A percentile compares a stretch with the other conserved stretches of the same genome.
These are phyloP conservation scores for Drosophila neoperkinsi DNA, from an alignment of 2,888 invertebrate genomes.

Conservation along the genomic window DNA sequence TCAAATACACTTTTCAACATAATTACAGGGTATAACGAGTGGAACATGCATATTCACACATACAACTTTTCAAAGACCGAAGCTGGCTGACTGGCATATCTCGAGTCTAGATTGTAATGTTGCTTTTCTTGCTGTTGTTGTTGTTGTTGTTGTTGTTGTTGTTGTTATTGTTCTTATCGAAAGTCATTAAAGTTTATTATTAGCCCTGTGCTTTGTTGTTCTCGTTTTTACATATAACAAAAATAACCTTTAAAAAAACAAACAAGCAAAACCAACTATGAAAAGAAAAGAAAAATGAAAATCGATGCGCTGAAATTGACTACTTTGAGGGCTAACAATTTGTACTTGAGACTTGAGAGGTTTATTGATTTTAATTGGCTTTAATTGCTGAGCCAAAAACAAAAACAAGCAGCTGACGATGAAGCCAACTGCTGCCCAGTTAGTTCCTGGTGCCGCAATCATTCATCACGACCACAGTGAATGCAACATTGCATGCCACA, in stretches of 20 bases:
- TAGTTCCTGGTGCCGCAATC: slow-evolving; percentile 29
- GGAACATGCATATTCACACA: neutral
- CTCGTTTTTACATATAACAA: slow-evolving; percentile 18
- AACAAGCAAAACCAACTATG: slow-evolving; percentile 2
- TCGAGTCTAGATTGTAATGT: slow-evolving; percentile 33
- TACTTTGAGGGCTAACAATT: slow-evolving; percentile 49
- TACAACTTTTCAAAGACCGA: slow-evolving; percentile 18
- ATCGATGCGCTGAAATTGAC: slow-evolving; percentile 23
- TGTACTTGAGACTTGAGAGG: slow-evolving; percentile 29
- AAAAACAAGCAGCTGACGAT: neutral
- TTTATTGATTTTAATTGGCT: slow-evolving; percentile 76
- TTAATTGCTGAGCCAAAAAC: slow-evolving; percentile 45
- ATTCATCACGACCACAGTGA: slow-evolving; percentile 44
- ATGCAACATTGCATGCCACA: slow-evolving; percentile 19
- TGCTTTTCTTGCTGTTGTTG: slow-evolving; percentile 6
- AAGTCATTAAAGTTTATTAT: slow-evolving; percentile 58
- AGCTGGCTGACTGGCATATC: slow-evolving; percentile 27
- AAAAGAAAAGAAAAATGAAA: slow-evolving; percentile 11
- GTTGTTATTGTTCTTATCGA: slow-evolving; percentile 56
- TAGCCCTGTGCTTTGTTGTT: slow-evolving; percentile 50
- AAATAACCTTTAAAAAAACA: slow-evolving; percentile 14
- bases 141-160: slow-evolving; percentile 14
- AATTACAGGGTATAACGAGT: slow-evolving; percentile 14
- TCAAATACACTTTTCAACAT: too few relatives aligned
- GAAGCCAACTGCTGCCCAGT: neutral